phyloP scores from a whole-genome alignment of 2,113 vertebrate species.

The Serilophus lunatus region DNA sequence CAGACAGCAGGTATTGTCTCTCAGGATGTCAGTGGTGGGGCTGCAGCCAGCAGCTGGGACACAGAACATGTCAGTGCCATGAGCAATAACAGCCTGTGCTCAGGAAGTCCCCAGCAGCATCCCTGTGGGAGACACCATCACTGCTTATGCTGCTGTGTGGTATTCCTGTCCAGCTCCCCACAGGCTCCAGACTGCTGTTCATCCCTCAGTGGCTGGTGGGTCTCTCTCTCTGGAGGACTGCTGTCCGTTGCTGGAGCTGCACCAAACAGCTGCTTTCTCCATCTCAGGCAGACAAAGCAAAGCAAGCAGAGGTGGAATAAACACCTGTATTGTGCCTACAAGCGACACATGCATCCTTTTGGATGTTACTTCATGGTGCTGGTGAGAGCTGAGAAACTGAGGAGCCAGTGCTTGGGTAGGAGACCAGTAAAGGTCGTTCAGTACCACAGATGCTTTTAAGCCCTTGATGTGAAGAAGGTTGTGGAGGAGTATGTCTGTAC shows the following conservation, averaged over 20 bases:
- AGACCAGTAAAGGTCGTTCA: background rate
- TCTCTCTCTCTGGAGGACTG: background rate
- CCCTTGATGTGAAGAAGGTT: background rate
- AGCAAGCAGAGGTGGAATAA: background rate
- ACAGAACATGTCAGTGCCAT: background rate
- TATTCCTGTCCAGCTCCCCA: fast-evolving
- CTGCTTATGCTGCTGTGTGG: fast-evolving
- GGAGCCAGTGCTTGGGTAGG: background rate
- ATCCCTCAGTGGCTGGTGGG: background rate
- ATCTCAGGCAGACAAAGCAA: background rate
- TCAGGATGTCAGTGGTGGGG: background rate
- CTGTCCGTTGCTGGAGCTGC: background rate
- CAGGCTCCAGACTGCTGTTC: background rate
- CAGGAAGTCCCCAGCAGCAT: background rate
- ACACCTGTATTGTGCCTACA: background rate
- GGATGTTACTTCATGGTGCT: background rate
- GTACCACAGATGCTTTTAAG: fast-evolving
- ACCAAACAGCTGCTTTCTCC: background rate
- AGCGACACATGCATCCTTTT: background rate
- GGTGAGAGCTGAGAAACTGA: background rate
- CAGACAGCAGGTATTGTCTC: background rate
- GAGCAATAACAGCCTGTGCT: background rate
- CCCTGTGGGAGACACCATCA: background rate
- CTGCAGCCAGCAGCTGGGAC: background rate
- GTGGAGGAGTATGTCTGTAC: background rate